Base-by-base conservation (phyloP, 2,888 invertebrate genomes). In the Trichogramma dendrolimi region DNA sequence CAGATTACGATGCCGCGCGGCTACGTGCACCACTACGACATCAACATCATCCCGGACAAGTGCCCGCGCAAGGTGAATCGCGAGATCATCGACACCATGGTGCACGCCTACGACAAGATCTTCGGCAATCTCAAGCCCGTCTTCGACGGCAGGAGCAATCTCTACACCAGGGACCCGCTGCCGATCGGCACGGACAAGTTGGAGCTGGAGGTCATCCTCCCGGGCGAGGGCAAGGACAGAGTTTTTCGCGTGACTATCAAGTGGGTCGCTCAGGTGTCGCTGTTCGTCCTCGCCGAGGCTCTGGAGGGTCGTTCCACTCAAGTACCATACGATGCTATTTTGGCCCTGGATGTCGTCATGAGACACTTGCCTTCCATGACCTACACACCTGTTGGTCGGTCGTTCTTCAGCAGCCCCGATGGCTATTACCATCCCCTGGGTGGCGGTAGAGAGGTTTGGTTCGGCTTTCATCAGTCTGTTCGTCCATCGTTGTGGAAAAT, bases 401-500 rank as follows among this genome's bases (percentile, higher is more conserved):
- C 97, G 71, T 99, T 99, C 82, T 99, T 99, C 82, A 97, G 97
- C 66, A 94, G 96, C 14, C 97, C 98, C 4, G 95, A 97, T 80
- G 96, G 95, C 56, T 97, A 96, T 76, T 96, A 96, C 77, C 97
- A 98, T 82, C 96, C 97, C 0, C 84, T 99, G 62, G 90, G 91
- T 64, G 97, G 97, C 67, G 98, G 97, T 41, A 84, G 98, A 70
- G 98, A 98, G 80, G 99, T 99, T 1, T 99, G 99, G 99, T 99
- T 99, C 82, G 99, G 99, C 80, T 99, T 99, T 81, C 99, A 99
- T 85, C 99, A 99, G 81, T 96, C 95, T 66, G 98, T 99, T 27
- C 86, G 98, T 73, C 99, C 99, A 8, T 97, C 96, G 66, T 97
- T 98, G 77, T 99, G 99, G 99, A 99, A 99, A 84, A 99, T 99